A percentile compares a stretch with the other conserved stretches of the same genome.
Conservation (phyloP, 1,140 invertebrate species). For the Neodiprion virginianus region DNA sequence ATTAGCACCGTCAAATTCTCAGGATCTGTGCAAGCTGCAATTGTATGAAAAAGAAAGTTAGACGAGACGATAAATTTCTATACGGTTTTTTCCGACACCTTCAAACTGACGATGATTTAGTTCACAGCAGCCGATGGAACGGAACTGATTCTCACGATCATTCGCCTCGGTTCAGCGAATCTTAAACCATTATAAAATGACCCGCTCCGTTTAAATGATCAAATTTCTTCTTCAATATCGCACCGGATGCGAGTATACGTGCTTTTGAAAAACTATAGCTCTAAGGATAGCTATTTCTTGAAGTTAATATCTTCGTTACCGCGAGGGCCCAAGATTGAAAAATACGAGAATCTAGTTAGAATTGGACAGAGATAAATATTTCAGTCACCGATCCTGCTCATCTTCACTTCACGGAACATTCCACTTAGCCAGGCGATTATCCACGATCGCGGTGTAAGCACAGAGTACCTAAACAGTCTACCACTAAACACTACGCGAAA, state of each 20-base stretch:
- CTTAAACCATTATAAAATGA: neutral
- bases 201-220: neutral
- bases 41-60: conserved; percentile 24
- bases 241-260: no score
- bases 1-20: conserved; percentile 14
- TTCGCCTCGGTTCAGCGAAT: neutral
- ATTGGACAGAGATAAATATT: neutral
- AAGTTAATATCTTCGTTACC: no score
- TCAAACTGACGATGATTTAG: neutral
- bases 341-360: no score
- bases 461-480: neutral
- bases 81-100: neutral
- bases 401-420: neutral
- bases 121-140: neutral
- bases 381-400: neutral
- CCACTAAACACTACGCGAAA: neutral
- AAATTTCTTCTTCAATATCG: no score
- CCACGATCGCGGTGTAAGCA: neutral
- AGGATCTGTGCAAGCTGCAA: conserved; percentile 19
- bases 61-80: neutral
- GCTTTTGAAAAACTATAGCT: no score
- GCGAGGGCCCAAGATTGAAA: no score
- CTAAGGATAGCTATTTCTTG: no score
- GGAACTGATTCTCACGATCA: neutral
- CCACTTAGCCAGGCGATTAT: neutral